A percentile compares a stretch with the other conserved stretches of the same genome.
These are phyloP conservation scores for Lycaena phlaeas DNA, from an alignment of 2,888 invertebrate genomes.

Conservation along the genomic window DNA sequence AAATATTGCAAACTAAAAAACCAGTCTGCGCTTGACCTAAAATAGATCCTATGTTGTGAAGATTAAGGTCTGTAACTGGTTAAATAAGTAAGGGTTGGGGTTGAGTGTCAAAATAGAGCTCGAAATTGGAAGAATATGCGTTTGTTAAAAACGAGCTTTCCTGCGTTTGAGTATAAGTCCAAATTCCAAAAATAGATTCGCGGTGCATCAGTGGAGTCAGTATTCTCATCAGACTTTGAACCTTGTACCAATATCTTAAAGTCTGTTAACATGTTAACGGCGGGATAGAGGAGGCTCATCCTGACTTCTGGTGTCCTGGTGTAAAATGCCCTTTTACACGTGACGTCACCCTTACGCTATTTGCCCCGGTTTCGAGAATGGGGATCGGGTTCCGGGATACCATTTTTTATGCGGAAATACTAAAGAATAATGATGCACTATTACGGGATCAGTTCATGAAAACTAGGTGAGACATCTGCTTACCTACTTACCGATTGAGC, in stretches of 20 bases:
- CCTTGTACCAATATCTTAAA: not conserved
- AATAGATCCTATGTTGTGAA: not conserved
- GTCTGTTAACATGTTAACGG: not conserved
- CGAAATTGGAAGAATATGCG: not conserved
- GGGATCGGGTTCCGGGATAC: conserved; percentile 8
- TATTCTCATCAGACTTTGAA: conserved; percentile 8
- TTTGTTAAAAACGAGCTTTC: not conserved
- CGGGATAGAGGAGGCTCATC: conserved; percentile 21
- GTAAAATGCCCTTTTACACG: conserved; percentile 50
- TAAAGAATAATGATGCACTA: too few relatives aligned
- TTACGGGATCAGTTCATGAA: too few relatives aligned
- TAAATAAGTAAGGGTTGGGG: not conserved
- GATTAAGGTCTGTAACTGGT: not conserved
- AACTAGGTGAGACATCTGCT: too few relatives aligned
- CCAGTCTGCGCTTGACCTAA: conserved; percentile 4
- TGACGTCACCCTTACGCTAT: conserved; percentile 41
- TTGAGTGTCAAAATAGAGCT: conserved; percentile 1
- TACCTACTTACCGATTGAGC: too few relatives aligned
- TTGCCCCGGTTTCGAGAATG: conserved; percentile 17
- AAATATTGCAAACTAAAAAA: conserved; percentile 5
- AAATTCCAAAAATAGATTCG: not conserved
- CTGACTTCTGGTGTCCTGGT: conserved; percentile 39
- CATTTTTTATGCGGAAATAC: too few relatives aligned
- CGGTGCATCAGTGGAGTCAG: conserved; percentile 10
- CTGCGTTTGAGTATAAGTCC: not conserved